Conservation (phyloP, 2,888 invertebrate species). For the Aphidoletes aphidimyza region DNA sequence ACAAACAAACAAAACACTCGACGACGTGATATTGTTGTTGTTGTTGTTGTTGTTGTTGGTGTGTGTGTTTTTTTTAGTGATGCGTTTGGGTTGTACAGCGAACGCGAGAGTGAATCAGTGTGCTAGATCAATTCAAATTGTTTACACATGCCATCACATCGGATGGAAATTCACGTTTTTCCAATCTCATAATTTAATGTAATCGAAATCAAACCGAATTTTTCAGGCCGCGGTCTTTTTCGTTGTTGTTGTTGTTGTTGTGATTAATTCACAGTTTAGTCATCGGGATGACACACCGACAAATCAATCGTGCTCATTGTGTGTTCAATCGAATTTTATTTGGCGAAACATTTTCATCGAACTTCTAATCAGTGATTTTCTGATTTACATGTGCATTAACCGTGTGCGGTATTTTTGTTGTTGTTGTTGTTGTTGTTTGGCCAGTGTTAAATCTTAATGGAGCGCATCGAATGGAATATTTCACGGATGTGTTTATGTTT, state of each 20-base stretch:
- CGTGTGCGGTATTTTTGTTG: too few species aligned
- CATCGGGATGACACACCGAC: too few species aligned
- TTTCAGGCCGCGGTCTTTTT: background rate
- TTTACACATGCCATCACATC: slow-evolving; percentile 36
- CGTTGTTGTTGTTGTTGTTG: too few species aligned
- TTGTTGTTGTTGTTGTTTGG: too few species aligned
- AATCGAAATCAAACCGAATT: background rate
- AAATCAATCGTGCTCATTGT: too few species aligned
- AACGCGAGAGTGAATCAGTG: slow-evolving; percentile 15
- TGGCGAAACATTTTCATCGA: too few species aligned
- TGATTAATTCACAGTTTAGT: too few species aligned
- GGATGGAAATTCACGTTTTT: background rate
- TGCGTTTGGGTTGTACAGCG: background rate
- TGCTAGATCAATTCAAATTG: slow-evolving; percentile 41
- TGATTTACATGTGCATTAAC: too few species aligned
- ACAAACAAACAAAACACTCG: background rate
- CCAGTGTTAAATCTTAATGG: slow-evolving; percentile 4
- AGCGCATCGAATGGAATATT: background rate
- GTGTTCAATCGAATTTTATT: too few species aligned
- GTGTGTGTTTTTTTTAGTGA: slow-evolving; percentile 20
- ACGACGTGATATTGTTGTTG: background rate
- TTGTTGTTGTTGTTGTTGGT: background rate
- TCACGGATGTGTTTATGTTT: background rate
- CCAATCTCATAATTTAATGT: background rate
- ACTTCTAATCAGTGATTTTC: too few species aligned